Evolutionary conservation across 53 echinoderm and acorn worm genomes (phyloP).

Genomic region (Crossaster papposus): DNA sequence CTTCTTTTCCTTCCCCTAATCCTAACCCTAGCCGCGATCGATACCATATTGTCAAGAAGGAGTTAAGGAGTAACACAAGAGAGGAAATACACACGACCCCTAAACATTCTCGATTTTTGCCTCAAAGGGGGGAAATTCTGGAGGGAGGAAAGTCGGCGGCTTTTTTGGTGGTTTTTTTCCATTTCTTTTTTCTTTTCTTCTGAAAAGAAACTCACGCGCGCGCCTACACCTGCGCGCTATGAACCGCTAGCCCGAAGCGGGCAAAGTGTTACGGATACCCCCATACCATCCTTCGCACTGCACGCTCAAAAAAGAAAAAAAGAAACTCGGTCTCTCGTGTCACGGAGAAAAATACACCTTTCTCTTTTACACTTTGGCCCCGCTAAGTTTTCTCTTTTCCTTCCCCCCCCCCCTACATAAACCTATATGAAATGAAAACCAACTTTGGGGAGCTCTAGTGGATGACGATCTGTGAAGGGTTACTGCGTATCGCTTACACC

Average conservation of each 20-base stretch:
- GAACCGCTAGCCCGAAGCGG: constrained; percentile 41
- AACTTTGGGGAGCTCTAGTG: background rate
- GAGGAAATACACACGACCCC: constrained; percentile 32
- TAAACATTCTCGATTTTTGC: constrained; percentile 56
- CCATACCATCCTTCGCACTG: constrained; percentile 1
- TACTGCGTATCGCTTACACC: constrained; percentile 20
- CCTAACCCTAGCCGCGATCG: constrained; percentile 25
- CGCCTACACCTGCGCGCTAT: constrained; percentile 55
- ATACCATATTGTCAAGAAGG: constrained; percentile 53
- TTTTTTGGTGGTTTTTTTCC: too few species aligned
- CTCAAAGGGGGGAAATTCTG: constrained; percentile 25
- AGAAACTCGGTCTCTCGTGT: constrained; percentile 18
- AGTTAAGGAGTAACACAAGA: constrained; percentile 24
- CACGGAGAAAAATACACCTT: constrained; percentile 36
- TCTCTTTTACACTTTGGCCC: background rate
- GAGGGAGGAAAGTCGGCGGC: constrained; percentile 61
- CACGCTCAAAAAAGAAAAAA: too few species aligned
- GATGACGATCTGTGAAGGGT: background rate
- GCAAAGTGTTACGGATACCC: constrained; percentile 43
- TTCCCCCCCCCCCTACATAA: background rate
- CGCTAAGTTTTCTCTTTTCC: background rate
- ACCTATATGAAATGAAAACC: constrained; percentile 26
- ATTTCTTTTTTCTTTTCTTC: too few species aligned
- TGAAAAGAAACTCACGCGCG: constrained; percentile 28
- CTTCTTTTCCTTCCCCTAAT: background rate